phyloP scores from a whole-genome alignment of 2,888 invertebrate genomes.

The Cryptus armator region DNA sequence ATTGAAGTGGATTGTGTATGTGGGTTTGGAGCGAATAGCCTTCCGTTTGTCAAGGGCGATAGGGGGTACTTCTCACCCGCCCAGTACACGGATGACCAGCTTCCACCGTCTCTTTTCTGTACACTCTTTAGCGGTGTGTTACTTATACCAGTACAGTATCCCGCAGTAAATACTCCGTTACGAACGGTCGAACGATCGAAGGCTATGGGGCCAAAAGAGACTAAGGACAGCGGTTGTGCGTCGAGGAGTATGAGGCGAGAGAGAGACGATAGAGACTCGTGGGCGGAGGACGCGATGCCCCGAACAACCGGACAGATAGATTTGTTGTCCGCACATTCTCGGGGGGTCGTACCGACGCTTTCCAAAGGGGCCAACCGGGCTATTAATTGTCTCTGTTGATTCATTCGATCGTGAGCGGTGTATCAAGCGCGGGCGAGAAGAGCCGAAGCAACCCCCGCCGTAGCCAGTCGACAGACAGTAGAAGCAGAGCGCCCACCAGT shows the following conservation, averaged over 20 bases:
- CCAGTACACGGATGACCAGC: constrained; percentile 57
- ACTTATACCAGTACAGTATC: constrained; percentile 9
- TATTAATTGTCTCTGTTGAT: constrained; percentile 85
- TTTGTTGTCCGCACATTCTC: constrained; percentile 80
- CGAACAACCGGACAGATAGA: constrained; percentile 77
- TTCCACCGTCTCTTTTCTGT: constrained; percentile 1
- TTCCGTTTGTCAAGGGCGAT: constrained; percentile 49
- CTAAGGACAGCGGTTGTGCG: background rate
- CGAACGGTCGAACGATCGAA: constrained; percentile 54
- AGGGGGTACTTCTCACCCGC: constrained; percentile 56
- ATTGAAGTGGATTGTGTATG: constrained; percentile 13
- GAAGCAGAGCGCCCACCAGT: constrained; percentile 9
- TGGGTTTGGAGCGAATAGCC: constrained; percentile 38
- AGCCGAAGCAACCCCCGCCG: constrained; percentile 68
- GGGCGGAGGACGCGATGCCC: constrained; percentile 66
- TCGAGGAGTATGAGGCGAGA: constrained; percentile 9
- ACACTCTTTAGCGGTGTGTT: constrained; percentile 37
- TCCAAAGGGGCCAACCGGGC: constrained; percentile 80
- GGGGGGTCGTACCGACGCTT: constrained; percentile 76
- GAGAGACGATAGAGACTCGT: constrained; percentile 40
- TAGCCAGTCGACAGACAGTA: constrained; percentile 39
- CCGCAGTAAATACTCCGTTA: constrained; percentile 53
- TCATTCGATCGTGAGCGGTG: constrained; percentile 83
- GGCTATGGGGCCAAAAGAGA: constrained; percentile 14
- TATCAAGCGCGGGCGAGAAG: constrained; percentile 75